A percentile compares a stretch with the other conserved stretches of the same genome.
Evolutionary conservation across 2,888 invertebrate species (phyloP).

Genomic region (Cloeon dipterum): DNA sequence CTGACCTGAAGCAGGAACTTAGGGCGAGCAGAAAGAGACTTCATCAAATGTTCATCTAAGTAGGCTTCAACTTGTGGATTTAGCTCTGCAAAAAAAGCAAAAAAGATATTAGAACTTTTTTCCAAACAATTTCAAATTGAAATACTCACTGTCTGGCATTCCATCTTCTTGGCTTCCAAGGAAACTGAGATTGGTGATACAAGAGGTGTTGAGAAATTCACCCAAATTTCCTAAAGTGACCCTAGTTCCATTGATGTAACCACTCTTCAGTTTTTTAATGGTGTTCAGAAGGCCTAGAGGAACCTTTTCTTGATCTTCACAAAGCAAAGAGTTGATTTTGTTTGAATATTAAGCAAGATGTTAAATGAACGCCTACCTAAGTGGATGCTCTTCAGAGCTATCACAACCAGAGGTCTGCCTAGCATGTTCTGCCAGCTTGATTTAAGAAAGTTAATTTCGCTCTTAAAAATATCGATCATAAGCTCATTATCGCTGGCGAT

Average conservation of each 20-base stretch:
- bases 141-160: conserved; percentile 43
- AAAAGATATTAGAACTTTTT: too few species aligned
- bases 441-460: conserved; percentile 93
- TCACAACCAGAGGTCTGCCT: conserved; percentile 85
- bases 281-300: conserved; percentile 91
- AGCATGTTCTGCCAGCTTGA: conserved; percentile 95
- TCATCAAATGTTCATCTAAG: conserved; percentile 62
- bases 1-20: conserved; percentile 34
- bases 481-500: conserved; percentile 94
- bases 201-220: conserved; percentile 92
- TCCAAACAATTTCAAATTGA: too few species aligned
- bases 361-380: conserved; percentile 47
- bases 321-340: conserved; percentile 4
- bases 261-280: conserved; percentile 93
- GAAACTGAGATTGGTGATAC: conserved; percentile 90
- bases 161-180: conserved; percentile 83
- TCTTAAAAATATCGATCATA: conserved; percentile 93
- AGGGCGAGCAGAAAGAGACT: conserved; percentile 50
- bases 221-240: conserved; percentile 86
- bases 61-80: conserved; percentile 69
- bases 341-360: conserved; percentile 3
- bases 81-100: conserved; percentile 27
- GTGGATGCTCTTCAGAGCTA: conserved; percentile 69
- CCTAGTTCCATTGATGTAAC: conserved; percentile 95
- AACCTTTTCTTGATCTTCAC: conserved; percentile 69